phyloP scores from a whole-genome alignment of 2,113 vertebrate genomes.

The Scytalopus superciliaris region DNA sequence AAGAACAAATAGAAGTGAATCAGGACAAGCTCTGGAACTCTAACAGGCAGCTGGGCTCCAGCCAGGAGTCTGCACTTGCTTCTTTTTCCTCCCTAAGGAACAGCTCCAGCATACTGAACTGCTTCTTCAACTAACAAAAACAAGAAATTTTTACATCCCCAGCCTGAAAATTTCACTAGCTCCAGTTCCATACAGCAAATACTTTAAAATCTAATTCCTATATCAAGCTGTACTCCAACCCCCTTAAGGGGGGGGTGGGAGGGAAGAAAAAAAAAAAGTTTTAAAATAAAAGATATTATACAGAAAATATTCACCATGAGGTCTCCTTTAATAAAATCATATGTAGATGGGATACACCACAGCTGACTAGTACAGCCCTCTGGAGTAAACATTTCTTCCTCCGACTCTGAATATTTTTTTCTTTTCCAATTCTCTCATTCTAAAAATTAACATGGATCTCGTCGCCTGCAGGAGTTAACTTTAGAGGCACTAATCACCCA shows the following conservation, averaged over 20 bases:
- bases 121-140: slow-evolving; percentile 68
- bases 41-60: slow-evolving; percentile 41
- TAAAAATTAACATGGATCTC: neutral
- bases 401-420: neutral
- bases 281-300: neutral
- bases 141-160: slow-evolving; percentile 51
- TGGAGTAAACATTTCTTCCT: slow-evolving; percentile 8
- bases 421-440: neutral
- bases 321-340: neutral
- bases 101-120: slow-evolving; percentile 64
- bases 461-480: neutral
- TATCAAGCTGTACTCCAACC: neutral
- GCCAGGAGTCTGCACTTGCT: slow-evolving; percentile 47
- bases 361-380: neutral
- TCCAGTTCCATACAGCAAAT: neutral
- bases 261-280: no score
- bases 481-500: neutral
- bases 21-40: slow-evolving; percentile 56
- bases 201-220: slow-evolving; percentile 49
- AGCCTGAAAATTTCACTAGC: slow-evolving; percentile 57
- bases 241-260: no score
- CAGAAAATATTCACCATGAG: neutral
- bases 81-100: slow-evolving; percentile 43
- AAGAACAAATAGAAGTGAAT: slow-evolving; percentile 56
- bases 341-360: neutral